Evolutionary conservation across 1,140 invertebrate genomes (phyloP).

Genomic region (Physella acuta): DNA sequence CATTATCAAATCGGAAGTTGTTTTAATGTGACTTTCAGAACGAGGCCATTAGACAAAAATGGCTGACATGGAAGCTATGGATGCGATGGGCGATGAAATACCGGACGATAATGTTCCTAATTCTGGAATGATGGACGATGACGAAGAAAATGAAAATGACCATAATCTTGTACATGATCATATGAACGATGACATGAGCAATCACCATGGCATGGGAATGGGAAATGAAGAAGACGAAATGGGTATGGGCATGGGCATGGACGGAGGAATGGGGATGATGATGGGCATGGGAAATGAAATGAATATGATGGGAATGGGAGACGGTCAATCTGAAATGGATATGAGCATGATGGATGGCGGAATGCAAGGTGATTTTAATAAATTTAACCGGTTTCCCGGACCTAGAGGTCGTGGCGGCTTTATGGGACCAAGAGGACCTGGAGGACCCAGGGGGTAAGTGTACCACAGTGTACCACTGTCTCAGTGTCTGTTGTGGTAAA

Average conservation of each 20-base stretch:
- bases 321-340: conserved; percentile 22
- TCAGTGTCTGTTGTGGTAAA: too few relatives aligned
- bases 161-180: conserved; percentile 12
- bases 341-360: conserved; percentile 22
- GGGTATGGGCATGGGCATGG: conserved; percentile 1
- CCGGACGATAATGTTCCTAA: conserved; percentile 7
- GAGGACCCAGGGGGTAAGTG: conserved; percentile 25
- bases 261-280: conserved; percentile 7
- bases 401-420: conserved; percentile 32
- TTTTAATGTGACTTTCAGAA: neutral
- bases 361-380: conserved; percentile 20
- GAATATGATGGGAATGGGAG: conserved; percentile 2
- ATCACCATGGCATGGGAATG: conserved; percentile 16
- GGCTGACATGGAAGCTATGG: conserved; percentile 28
- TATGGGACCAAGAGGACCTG: conserved; percentile 31
- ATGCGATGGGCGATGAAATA: conserved; percentile 24
- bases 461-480: neutral
- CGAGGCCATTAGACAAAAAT: too few relatives aligned
- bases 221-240: conserved; percentile 14
- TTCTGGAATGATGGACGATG: conserved; percentile 16
- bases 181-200: neutral
- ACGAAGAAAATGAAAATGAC: conserved; percentile 2
- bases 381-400: conserved; percentile 32
- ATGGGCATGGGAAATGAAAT: conserved; percentile 21
- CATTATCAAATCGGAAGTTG: neutral